Base-by-base conservation (phyloP, 2,888 invertebrate genomes). In the Plutella xylostella region DNA sequence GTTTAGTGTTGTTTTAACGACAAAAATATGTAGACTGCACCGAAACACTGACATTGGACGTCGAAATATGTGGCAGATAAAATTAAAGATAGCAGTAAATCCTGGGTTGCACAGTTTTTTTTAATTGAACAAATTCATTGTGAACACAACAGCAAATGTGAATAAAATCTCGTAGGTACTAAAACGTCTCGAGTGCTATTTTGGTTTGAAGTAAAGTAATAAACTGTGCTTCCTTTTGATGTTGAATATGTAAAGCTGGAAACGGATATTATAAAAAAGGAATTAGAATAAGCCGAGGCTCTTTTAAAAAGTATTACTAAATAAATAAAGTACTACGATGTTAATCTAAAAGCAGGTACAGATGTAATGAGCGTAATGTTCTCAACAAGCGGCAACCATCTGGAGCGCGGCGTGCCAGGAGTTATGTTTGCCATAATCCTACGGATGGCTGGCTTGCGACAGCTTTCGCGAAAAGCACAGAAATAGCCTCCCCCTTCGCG, bases 391-490 rank as follows among this genome's bases (percentile, higher is more conserved):
- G 42, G 48, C 48, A 51, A 50, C 37, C 46, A 52, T 45, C 53
- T 57, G 57, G 52, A 57, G 51, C 55, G n/a, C n/a, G n/a, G n/a
- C 46, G 51, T 58, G 60, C 46, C 58, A 58, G 59, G 55, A 58
- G 63, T 63, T 59, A 67, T 63, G 61, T 52, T 60, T 60, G 54
- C 60, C 61, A 55, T 65, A 69, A 69, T 66, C 62, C 61, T 56
- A 57, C 58, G 58, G 56, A 65, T 63, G 63, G 43, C 17, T 11
- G 30, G 25, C 61, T 63, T 68, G 72, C 65, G 68, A 68, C 63
- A 59, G 53, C 74, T 76, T 74, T 71, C 69, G 79, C 79, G 59
- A 80, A 82, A 72, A 60, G 62, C 65, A 65, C 78, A 68, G 68
- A 74, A 80, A 83, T 83, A 82, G 61, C 70, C 62, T 63, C 69